phyloP scores from a whole-genome alignment of 2,888 invertebrate species.

The Harpalus rufipes region DNA sequence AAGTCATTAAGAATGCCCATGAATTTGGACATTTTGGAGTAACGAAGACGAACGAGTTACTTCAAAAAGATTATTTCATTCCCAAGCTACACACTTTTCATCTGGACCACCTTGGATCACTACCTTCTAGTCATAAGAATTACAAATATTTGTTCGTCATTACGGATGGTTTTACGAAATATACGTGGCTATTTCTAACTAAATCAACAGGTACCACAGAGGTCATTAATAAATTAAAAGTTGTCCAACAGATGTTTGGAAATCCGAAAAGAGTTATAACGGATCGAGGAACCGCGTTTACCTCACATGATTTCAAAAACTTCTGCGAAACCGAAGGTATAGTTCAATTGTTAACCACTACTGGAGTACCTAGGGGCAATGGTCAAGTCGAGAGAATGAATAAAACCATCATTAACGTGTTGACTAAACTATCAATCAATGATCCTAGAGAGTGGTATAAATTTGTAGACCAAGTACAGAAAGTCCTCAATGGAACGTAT shows the following conservation, averaged over 20 bases:
- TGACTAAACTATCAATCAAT: no score
- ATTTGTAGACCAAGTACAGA: no score
- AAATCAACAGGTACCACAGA: slow-evolving; percentile 69
- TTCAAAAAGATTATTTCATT: no score
- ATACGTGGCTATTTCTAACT: slow-evolving; percentile 1
- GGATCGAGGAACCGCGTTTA: slow-evolving; percentile 67
- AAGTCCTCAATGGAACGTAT: no score
- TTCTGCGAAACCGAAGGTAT: slow-evolving; percentile 65
- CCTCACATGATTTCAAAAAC: slow-evolving; percentile 61
- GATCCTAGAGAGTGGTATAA: no score
- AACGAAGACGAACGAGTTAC: no score
- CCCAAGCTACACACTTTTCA: no score
- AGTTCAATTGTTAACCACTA: slow-evolving; percentile 63
- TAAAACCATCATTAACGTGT: no score
- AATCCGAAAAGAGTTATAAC: slow-evolving; percentile 66
- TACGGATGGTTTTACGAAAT: slow-evolving; percentile 1
- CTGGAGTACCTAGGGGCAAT: slow-evolving; percentile 58
- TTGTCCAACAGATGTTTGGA: slow-evolving; percentile 60
- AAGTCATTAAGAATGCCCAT: no score
- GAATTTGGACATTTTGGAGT: no score
- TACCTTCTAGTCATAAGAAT: not conserved
- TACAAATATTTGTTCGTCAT: slow-evolving; percentile 5
- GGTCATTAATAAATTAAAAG: not conserved
- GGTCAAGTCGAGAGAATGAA: slow-evolving; percentile 68
- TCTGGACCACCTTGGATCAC: slow-evolving; percentile 72